Base-by-base conservation (phyloP, 2,888 invertebrate species). In the Drosophila nr. medialis region DNA sequence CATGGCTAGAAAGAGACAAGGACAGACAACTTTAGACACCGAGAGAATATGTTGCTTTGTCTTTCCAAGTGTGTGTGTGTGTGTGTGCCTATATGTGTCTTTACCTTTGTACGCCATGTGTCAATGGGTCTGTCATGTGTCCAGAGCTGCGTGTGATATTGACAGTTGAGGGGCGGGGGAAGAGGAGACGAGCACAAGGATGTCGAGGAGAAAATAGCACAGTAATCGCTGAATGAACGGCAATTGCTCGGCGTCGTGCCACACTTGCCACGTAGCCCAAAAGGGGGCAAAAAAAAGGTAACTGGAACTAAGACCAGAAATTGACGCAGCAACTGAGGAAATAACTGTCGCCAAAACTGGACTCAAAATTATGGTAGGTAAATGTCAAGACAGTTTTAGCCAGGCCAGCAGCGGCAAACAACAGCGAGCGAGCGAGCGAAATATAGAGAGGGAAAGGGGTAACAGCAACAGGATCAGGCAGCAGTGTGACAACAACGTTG, bases 71-170 rank as follows among this genome's bases (percentile, higher is more conserved):
- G 27, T 18, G 54, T 38, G 13, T 54, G 27, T 18, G 54, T 38
- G 13, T 60, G 15, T 66, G 51, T 59, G 18, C 67, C 49, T 60
- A 58, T 54, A 15, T 30, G 13, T 42, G 73, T 58, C 69, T 65
- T 65, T 87, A 70, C 85, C 83, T 87, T 84, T 87, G 84, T 87
- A 73, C 84, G 72, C 74, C 83, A 77, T 79, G 85, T 89, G 85
- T 87, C 89, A 83, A 83, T 83, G 87, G 86, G 86, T 89, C 89
- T 83, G 76, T 81, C 89, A 87, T 81, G 83, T 83, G 88, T 90
- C 90, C 86, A 77, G 81, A 64, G 64, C 79, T 86, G 84, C 87
- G 87, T 87, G 81, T 90, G 89, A 87, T 91, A 90, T 84, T 89
- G 87, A 79, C 91, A 91, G 89, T 73, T 75, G 69, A 11, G 64